Conservation (phyloP, 2,888 invertebrate genomes). For the Oxycera nigricornis region DNA sequence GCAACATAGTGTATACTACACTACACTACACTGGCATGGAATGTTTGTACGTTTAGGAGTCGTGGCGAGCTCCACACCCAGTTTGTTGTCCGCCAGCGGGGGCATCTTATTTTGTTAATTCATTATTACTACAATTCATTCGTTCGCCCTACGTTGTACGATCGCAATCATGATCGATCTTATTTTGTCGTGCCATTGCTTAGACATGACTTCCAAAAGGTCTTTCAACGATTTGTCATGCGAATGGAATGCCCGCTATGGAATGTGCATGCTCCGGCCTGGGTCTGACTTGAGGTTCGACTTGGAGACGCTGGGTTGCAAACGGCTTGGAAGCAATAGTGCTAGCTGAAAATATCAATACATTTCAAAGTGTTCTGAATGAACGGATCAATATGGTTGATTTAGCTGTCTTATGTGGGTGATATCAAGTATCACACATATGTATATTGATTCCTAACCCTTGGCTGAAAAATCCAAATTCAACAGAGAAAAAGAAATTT, state of each 20-base stretch:
- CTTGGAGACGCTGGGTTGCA: no score
- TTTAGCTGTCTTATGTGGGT: no score
- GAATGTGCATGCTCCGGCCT: background rate
- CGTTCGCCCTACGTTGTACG: background rate
- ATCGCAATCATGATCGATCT: background rate
- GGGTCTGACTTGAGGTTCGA: background rate
- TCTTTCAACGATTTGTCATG: conserved; percentile 6
- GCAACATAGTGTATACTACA: no score
- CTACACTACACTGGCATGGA: no score
- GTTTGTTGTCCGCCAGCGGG: background rate
- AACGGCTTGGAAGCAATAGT: no score
- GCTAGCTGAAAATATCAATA: no score
- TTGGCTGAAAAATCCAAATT: no score
- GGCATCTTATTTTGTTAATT: background rate
- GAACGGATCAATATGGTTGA: no score
- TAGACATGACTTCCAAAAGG: conserved; percentile 1
- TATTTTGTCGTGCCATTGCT: background rate
- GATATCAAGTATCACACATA: no score
- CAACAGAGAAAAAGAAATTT: no score
- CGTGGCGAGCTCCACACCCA: background rate
- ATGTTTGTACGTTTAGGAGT: conserved; percentile 18
- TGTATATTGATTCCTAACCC: no score
- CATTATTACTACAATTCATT: background rate
- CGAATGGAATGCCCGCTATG: conserved; percentile 17
- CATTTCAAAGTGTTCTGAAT: no score